Evolutionary conservation across 2,797 vertebrate genomes (phyloP).

Genomic region (Salarias fasciatus): DNA sequence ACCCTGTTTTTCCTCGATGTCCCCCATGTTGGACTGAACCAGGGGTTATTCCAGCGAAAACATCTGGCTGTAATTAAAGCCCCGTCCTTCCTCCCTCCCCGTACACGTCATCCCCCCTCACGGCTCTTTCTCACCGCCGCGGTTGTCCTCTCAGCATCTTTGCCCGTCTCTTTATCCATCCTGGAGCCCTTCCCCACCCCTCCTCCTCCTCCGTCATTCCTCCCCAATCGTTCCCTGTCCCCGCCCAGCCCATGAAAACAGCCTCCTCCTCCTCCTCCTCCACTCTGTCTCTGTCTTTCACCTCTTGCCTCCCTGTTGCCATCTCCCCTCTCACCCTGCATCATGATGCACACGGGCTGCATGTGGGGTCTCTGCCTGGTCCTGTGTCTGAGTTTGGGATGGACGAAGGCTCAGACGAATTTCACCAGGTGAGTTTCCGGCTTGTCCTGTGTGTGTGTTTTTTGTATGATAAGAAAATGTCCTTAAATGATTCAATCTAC

Average conservation of each 20-base stretch:
- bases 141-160: conserved; percentile 51
- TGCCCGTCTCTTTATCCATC: conserved; percentile 44
- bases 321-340: conserved; percentile 45
- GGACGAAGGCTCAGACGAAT: conserved; percentile 69
- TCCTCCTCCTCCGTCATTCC: conserved; percentile 7
- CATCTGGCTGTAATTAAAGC: conserved; percentile 81
- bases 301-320: conserved; percentile 42
- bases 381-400: conserved; percentile 66
- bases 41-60: conserved; percentile 52
- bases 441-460: neutral
- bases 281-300: conserved; percentile 35
- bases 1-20: conserved; percentile 23
- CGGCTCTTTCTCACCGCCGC: conserved; percentile 24
- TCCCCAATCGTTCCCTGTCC: conserved; percentile 41
- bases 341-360: conserved; percentile 64
- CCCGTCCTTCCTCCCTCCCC: conserved; percentile 28
- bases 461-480: neutral
- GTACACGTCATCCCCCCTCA: conserved; percentile 36
- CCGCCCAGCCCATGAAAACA: conserved; percentile 50
- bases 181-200: conserved; percentile 18
- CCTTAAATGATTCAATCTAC: too few species aligned
- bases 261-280: neutral
- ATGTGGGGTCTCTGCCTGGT: conserved; percentile 66
- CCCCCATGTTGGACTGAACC: conserved; percentile 25
- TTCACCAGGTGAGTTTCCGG: conserved; percentile 71